A percentile compares a stretch with the other conserved stretches of the same genome.
These are phyloP conservation scores for Chorisops tibialis DNA, from an alignment of 2,888 invertebrate genomes.

Conservation along the genomic window DNA sequence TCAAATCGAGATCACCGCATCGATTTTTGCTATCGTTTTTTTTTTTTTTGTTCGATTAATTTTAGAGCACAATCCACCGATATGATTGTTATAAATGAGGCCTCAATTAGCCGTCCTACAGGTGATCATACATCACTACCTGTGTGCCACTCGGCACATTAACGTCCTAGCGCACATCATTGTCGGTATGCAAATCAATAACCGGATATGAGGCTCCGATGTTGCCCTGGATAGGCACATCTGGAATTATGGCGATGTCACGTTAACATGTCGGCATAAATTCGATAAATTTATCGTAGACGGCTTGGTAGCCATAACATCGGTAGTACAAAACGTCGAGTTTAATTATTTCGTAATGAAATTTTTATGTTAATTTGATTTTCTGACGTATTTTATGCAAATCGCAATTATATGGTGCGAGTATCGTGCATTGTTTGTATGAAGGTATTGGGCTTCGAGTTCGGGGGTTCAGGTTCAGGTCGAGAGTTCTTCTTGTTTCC, in stretches of 20 bases:
- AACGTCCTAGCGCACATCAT: conserved; percentile 13
- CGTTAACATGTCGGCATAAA: conserved; percentile 17
- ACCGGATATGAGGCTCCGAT: conserved; percentile 23
- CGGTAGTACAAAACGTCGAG: conserved; percentile 16
- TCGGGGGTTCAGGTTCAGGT: neutral
- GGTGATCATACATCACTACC: too few species aligned
- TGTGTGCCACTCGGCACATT: neutral
- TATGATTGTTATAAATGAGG: too few species aligned
- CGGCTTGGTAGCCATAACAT: conserved; percentile 1
- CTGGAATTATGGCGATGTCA: neutral
- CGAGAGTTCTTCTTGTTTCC: conserved; percentile 21
- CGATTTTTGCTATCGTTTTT: too few species aligned
- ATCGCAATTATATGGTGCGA: neutral
- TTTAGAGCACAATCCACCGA: too few species aligned
- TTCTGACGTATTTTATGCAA: conserved; percentile 24
- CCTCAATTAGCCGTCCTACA: too few species aligned
- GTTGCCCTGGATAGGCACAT: conserved; percentile 15
- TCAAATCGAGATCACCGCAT: too few species aligned
- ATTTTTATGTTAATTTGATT: conserved; percentile 26
- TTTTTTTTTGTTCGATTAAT: too few species aligned
- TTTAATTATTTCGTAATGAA: conserved; percentile 25
- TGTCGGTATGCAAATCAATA: conserved; percentile 27
- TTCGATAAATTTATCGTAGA: conserved; percentile 15
- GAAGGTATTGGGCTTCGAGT: too few species aligned
- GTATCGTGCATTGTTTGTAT: neutral